phyloP scores from a whole-genome alignment of 2,797 vertebrate species.

The Anomalospiza imberbis region DNA sequence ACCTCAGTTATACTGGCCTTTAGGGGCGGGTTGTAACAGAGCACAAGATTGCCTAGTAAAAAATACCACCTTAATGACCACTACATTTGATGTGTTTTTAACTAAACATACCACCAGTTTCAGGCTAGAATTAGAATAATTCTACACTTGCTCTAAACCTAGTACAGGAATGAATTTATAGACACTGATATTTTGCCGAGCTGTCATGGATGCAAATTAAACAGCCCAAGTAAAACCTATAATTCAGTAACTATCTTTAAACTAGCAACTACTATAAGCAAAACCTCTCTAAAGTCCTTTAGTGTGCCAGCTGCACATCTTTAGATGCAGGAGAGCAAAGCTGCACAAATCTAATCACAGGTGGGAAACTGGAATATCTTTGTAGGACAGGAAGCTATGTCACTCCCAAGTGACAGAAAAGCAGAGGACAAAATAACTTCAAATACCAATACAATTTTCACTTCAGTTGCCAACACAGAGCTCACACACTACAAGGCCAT shows the following conservation, averaged over 20 bases:
- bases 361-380: background rate
- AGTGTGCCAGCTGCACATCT: background rate
- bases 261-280: background rate
- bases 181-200: background rate
- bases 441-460: background rate
- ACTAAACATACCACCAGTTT: background rate
- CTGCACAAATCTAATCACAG: background rate
- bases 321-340: background rate
- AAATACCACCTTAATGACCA: background rate
- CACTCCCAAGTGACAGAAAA: background rate
- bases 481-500: background rate
- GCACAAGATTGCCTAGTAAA: background rate
- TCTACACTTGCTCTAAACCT: background rate
- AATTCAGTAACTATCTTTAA: background rate
- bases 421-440: background rate
- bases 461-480: background rate
- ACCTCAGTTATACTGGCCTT: background rate
- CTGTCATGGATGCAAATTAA: background rate
- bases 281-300: background rate
- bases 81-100: background rate
- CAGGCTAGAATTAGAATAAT: background rate
- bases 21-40: background rate
- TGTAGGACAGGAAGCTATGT: background rate
- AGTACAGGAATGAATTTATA: background rate
- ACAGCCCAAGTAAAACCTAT: background rate